These are phyloP conservation scores for Zeus faber DNA, from an alignment of 2,113 vertebrate species.

Conservation along the genomic window DNA sequence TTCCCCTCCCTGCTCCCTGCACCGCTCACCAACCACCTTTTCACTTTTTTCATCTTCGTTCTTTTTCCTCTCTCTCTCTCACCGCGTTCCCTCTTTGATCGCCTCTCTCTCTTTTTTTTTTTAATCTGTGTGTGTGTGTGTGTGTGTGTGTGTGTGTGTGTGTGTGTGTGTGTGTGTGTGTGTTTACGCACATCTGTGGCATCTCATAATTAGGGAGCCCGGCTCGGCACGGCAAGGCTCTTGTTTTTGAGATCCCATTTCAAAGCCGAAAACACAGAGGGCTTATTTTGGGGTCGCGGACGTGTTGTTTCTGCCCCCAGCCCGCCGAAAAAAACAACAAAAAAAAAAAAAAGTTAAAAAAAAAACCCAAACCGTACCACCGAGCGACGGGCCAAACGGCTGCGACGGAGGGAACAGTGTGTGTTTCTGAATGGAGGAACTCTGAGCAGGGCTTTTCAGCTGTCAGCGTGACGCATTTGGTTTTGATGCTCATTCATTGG, in stretches of 20 bases:
- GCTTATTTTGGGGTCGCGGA: conserved; percentile 63
- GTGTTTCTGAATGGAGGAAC: conserved; percentile 15
- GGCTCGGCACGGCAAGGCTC: conserved; percentile 54
- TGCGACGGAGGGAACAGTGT: conserved; percentile 1
- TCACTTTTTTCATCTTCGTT: conserved; percentile 42
- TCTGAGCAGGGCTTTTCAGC: conserved; percentile 34
- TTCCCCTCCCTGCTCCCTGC: neutral
- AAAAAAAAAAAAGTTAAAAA: no score
- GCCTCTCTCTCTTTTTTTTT: conserved; percentile 26
- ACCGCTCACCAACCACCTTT: conserved; percentile 21
- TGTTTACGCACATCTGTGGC: conserved; percentile 54
- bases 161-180: conserved; percentile 23
- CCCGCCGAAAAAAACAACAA: no score
- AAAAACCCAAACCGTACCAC: no score
- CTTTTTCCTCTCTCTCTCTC: conserved; percentile 45
- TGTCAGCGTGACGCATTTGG: conserved; percentile 26
- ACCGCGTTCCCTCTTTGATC: conserved; percentile 53
- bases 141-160: conserved; percentile 34
- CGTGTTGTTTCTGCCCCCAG: conserved; percentile 13
- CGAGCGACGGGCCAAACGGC: conserved; percentile 13
- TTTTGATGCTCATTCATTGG: conserved; percentile 25
- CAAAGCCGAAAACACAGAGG: conserved; percentile 62
- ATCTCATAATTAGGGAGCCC: conserved; percentile 71
- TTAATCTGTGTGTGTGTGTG: neutral
- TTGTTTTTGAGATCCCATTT: conserved; percentile 73